These are phyloP conservation scores for Solea senegalensis DNA, from an alignment of 2,113 vertebrate genomes.

Conservation along the genomic window DNA sequence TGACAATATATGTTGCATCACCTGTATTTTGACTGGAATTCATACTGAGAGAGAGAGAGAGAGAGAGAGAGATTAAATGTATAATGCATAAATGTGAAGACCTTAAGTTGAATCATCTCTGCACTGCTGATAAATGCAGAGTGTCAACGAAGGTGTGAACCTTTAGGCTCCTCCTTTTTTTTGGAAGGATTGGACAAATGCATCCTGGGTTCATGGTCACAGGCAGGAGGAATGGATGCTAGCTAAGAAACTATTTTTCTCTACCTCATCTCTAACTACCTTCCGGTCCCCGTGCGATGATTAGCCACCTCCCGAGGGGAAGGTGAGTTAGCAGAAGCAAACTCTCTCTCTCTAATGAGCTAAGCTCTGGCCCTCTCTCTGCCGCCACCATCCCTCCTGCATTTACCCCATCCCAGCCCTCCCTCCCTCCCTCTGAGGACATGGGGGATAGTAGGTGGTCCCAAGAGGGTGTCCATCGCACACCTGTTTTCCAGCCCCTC, in stretches of 20 bases:
- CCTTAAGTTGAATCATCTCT: too few relatives aligned
- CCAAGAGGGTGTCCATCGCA: constrained; percentile 57
- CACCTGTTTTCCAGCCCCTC: constrained; percentile 75
- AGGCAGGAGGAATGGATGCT: constrained; percentile 36
- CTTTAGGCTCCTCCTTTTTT: constrained; percentile 4
- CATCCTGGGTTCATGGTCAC: background rate
- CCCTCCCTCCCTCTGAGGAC: constrained; percentile 55
- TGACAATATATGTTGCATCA: too few relatives aligned
- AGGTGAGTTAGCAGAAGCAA: constrained; percentile 80
- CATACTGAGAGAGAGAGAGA: too few relatives aligned
- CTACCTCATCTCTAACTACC: constrained; percentile 66
- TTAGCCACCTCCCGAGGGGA: constrained; percentile 71
- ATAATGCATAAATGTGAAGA: too few relatives aligned
- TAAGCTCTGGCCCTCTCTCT: constrained; percentile 64
- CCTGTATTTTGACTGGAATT: too few relatives aligned
- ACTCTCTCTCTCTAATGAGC: constrained; percentile 84
- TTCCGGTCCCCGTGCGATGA: constrained; percentile 73
- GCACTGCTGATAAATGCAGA: background rate
- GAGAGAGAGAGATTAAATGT: too few relatives aligned
- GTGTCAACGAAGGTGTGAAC: background rate
- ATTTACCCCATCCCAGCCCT: constrained; percentile 24
- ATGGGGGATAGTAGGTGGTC: constrained; percentile 64
- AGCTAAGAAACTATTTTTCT: constrained; percentile 51
- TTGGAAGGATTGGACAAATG: constrained; percentile 19
- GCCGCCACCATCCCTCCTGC: constrained; percentile 24